Conservation (phyloP, 2,888 invertebrate species). For the Blomia tropicalis region DNA sequence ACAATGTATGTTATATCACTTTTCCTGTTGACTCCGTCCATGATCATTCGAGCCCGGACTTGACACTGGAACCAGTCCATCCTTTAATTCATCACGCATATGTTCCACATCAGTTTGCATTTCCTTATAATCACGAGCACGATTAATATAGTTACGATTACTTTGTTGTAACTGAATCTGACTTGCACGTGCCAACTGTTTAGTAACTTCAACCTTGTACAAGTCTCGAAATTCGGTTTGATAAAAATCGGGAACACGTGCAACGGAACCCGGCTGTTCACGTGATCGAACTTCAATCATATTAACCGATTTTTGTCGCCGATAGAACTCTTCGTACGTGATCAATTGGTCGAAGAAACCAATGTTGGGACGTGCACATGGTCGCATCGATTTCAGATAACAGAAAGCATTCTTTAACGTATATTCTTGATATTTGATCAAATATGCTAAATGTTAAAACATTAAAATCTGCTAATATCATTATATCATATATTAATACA, state of each 20-base stretch:
- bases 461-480: not conserved
- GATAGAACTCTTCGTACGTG: slow-evolving; percentile 6
- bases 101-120: slow-evolving; percentile 7
- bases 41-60: too few relatives aligned
- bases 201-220: not conserved
- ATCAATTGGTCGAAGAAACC: slow-evolving; percentile 20
- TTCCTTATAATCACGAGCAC: not conserved
- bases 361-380: slow-evolving; percentile 17
- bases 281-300: not conserved
- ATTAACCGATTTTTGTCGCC: not conserved
- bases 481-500: too few relatives aligned
- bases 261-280: not conserved
- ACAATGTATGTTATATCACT: too few relatives aligned
- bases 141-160: not conserved
- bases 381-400: not conserved
- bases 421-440: slow-evolving; percentile 15
- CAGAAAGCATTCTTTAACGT: slow-evolving; percentile 9
- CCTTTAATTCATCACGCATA: not conserved
- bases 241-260: not conserved
- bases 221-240: not conserved
- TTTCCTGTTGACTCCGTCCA: too few relatives aligned
- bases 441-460: slow-evolving; percentile 5
- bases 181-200: not conserved
- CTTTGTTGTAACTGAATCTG: slow-evolving; percentile 1
- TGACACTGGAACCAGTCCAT: too few relatives aligned